phyloP scores from a whole-genome alignment of 2,797 vertebrate species.

The Coranthus polyacanthus region DNA sequence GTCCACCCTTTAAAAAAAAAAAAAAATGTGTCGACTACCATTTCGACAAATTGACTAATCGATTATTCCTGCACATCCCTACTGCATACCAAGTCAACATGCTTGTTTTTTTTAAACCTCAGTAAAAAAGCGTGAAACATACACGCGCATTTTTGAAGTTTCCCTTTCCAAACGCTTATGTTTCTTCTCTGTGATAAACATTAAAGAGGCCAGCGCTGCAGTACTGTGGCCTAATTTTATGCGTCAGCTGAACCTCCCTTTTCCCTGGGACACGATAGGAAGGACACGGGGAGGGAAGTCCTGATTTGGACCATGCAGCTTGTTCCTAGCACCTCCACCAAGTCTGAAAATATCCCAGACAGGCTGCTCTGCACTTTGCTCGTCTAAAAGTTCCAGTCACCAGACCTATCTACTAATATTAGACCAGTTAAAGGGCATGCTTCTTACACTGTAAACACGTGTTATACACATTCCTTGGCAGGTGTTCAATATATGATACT shows the following conservation, averaged over 20 bases:
- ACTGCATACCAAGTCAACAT: too few relatives aligned
- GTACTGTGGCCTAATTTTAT: slow-evolving; percentile 59
- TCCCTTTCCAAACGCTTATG: neutral
- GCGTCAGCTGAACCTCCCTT: slow-evolving; percentile 47
- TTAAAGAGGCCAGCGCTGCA: slow-evolving; percentile 20
- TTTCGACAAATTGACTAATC: too few relatives aligned
- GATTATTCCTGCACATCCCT: too few relatives aligned
- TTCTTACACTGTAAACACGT: slow-evolving; percentile 26
- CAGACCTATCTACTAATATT: slow-evolving; percentile 79
- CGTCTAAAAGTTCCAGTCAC: slow-evolving; percentile 65
- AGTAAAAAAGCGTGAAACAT: slow-evolving; percentile 24
- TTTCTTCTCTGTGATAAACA: slow-evolving; percentile 23
- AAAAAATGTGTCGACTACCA: too few relatives aligned
- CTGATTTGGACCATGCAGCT: slow-evolving; percentile 58
- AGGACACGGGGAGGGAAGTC: slow-evolving; percentile 61
- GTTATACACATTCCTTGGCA: slow-evolving; percentile 14
- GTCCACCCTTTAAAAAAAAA: too few relatives aligned
- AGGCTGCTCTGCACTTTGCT: slow-evolving; percentile 39
- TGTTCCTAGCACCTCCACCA: slow-evolving; percentile 53
- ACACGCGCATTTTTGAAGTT: slow-evolving; percentile 28
- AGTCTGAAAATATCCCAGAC: slow-evolving; percentile 77
- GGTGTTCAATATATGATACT: neutral
- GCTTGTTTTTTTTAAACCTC: too few relatives aligned
- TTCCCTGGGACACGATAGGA: slow-evolving; percentile 34
- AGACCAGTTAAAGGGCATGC: slow-evolving; percentile 62